A percentile compares a stretch with the other conserved stretches of the same genome.
Evolutionary conservation across 2,113 vertebrate species (phyloP).

Genomic region (Hipposideros armiger): DNA sequence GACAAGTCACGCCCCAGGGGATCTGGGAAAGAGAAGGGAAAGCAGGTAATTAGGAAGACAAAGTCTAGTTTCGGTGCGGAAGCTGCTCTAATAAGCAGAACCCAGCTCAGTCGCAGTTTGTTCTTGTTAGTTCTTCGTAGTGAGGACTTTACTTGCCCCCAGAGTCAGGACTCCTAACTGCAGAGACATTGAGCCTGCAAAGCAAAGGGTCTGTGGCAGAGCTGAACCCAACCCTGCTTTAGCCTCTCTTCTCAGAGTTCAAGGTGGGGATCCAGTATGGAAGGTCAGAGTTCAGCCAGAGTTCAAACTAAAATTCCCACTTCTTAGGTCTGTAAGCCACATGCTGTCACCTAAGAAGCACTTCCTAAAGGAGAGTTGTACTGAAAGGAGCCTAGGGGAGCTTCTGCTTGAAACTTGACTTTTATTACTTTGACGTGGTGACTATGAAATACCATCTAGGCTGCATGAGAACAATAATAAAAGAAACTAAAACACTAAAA

Average conservation of each 20-base stretch:
- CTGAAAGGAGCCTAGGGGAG: not conserved
- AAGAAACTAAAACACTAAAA: conserved; percentile 19
- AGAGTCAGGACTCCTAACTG: not conserved
- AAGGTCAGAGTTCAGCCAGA: not conserved
- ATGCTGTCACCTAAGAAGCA: not conserved
- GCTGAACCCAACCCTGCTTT: not conserved
- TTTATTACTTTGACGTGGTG: not conserved
- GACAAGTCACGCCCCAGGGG: not conserved
- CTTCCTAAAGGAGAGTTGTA: not conserved
- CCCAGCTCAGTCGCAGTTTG: not conserved
- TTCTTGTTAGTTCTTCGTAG: not conserved
- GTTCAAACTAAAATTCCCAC: not conserved
- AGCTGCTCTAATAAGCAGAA: not conserved
- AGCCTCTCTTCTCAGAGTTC: not conserved
- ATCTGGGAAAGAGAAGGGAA: not conserved
- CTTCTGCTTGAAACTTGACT: not conserved
- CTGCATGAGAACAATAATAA: conserved; percentile 1
- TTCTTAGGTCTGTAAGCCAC: not conserved
- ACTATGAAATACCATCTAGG: conserved; percentile 28
- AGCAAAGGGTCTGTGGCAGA: not conserved
- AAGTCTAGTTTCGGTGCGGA: not conserved
- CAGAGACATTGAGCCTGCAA: not conserved
- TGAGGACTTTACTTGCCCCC: not conserved
- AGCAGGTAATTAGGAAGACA: not conserved
- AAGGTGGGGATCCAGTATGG: not conserved